Base-by-base conservation (phyloP, 1,140 invertebrate species). In the Polypedilum vanderplanki region DNA sequence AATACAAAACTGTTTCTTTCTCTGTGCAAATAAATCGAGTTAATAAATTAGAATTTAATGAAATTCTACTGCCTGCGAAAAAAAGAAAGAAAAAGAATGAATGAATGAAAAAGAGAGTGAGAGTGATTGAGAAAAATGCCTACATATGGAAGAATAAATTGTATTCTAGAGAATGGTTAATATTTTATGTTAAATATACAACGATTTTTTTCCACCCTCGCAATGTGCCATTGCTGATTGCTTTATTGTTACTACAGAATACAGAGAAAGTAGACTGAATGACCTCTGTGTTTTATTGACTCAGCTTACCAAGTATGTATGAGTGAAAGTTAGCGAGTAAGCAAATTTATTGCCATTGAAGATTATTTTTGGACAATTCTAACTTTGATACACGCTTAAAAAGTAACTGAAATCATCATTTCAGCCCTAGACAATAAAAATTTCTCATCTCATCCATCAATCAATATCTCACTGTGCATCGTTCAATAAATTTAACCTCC, bases 1-100 rank as follows among this genome's bases (percentile, higher is more conserved):
- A 33, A 33, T 33, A 33, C 1, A 5, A 33, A 33, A 33, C 24
- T 3, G 24, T 33, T 3, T 33, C 2, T 33, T 3, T 33, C 2
- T 57, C 9, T 57, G 46, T 57, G 65, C 65, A 70, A 70, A 70
- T 70, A 70, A 70, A 70, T 70, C 18, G 65, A 70, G 65, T 70
- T 70, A 70, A 70, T 70, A 70, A 70, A 70, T 70, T 20, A 70
- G 65, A 70, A n/a, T 70, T 70, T 70, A 70, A 70, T 70, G 65
- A 70, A 70, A 70, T 70, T 70, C 65, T 70, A 22, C 3, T 57
- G 46, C 24, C 24, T n/a, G n/a, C n/a, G n/a, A n/a, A n/a, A n/a
- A 5, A 33, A 5, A 33, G 24, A 33, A 5, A 33, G 24, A 33
- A 33, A 33, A 5, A 33, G 24, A 33, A 33, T 5, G 24, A 33